Conservation (phyloP, 2,888 invertebrate species). For the Dascillus cervinus region DNA sequence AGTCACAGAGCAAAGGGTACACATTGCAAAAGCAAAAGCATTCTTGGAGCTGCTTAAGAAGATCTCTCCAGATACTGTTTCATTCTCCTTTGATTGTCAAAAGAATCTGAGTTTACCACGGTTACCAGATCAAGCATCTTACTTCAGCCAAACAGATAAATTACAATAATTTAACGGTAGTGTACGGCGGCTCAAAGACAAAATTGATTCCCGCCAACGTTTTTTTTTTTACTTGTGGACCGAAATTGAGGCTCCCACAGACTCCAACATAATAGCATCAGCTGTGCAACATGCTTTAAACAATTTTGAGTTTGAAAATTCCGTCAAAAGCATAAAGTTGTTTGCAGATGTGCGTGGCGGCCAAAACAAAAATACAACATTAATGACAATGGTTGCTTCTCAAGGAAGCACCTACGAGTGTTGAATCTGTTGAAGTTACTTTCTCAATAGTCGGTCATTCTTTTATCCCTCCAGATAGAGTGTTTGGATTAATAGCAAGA, state of each 20-base stretch:
- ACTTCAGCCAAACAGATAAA: constrained; percentile 32
- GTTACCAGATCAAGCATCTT: constrained; percentile 29
- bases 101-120: too few relatives aligned
- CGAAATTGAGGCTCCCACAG: constrained; percentile 24
- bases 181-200: constrained; percentile 25
- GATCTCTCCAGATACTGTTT: too few relatives aligned
- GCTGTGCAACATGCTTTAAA: constrained; percentile 19
- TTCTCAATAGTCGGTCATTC: constrained; percentile 26
- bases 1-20: too few relatives aligned
- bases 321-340: constrained; percentile 17
- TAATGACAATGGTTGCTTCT: constrained; percentile 23
- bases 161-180: constrained; percentile 30
- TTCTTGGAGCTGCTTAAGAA: too few relatives aligned
- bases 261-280: constrained; percentile 27
- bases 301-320: constrained; percentile 1
- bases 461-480: constrained; percentile 25
- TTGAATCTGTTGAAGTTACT: constrained; percentile 20
- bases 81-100: too few relatives aligned
- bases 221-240: constrained; percentile 17
- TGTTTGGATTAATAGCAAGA: constrained; percentile 25
- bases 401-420: constrained; percentile 12
- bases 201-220: constrained; percentile 9
- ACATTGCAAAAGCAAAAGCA: too few relatives aligned
- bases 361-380: constrained; percentile 24
- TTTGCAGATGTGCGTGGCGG: constrained; percentile 25